phyloP scores from a whole-genome alignment of 2,113 vertebrate genomes.

The Dromas ardeola region DNA sequence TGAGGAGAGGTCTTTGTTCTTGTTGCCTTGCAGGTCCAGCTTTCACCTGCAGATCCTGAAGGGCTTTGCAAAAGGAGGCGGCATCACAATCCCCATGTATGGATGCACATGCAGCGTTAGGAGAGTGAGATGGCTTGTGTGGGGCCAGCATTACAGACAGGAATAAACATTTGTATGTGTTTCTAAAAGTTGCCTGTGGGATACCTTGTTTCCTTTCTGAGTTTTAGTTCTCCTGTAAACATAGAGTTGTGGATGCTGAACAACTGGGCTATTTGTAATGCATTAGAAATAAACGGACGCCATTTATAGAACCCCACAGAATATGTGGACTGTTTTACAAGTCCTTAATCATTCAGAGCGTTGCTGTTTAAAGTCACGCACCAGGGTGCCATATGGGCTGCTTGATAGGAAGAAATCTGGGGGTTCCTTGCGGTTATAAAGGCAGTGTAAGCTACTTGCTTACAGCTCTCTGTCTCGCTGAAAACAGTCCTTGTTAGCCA shows the following conservation, averaged over 20 bases:
- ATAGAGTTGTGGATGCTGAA: neutral
- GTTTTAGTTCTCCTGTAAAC: neutral
- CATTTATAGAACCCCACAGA: neutral
- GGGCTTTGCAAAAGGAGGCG: neutral
- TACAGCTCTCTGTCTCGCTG: neutral
- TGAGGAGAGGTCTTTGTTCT: neutral
- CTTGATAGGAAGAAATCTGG: neutral
- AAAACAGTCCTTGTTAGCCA: neutral
- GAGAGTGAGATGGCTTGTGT: neutral
- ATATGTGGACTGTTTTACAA: neutral
- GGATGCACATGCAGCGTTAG: neutral
- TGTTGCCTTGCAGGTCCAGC: neutral
- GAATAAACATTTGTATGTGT: neutral
- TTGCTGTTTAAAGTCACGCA: neutral
- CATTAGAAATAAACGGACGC: neutral
- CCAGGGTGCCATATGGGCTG: neutral
- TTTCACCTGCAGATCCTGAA: neutral
- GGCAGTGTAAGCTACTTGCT: neutral
- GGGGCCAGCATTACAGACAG: neutral
- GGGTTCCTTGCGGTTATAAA: neutral
- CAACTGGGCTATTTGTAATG: neutral
- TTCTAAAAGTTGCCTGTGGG: neutral
- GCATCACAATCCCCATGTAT: neutral
- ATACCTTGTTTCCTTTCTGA: neutral
- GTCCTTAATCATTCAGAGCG: neutral